These are phyloP conservation scores for Hirtodrosophila alboralis DNA, from an alignment of 2,888 invertebrate species.

Conservation along the genomic window DNA sequence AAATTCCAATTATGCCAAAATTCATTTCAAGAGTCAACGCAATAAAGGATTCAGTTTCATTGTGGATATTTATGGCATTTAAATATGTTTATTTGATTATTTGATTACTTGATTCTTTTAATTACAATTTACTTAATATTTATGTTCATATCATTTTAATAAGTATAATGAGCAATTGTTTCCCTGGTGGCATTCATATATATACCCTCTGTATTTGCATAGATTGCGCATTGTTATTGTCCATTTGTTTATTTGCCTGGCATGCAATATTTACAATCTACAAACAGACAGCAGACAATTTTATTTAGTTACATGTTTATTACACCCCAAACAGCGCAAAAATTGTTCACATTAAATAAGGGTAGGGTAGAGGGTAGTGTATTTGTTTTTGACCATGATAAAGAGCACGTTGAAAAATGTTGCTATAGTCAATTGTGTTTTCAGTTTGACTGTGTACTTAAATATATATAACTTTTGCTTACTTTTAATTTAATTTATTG, in stretches of 20 bases:
- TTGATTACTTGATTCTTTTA: slow-evolving; percentile 22
- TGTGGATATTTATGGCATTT: slow-evolving; percentile 83
- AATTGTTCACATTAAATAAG: too few relatives aligned
- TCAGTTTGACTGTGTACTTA: too few relatives aligned
- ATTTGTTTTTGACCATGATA: slow-evolving; percentile 2
- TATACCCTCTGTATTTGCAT: slow-evolving; percentile 16
- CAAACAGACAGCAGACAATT: slow-evolving; percentile 27
- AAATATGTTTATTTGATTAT: too few relatives aligned
- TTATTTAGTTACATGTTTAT: slow-evolving; percentile 34
- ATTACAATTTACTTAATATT: slow-evolving; percentile 39
- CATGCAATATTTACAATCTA: slow-evolving; percentile 41
- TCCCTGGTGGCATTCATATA: slow-evolving; percentile 1
- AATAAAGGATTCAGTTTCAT: slow-evolving; percentile 84
- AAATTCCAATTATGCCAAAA: slow-evolving; percentile 72
- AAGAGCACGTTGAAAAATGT: too few relatives aligned
- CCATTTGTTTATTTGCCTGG: slow-evolving; percentile 39
- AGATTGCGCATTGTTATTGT: slow-evolving; percentile 20
- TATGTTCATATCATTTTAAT: slow-evolving; percentile 37
- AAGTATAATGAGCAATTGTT: slow-evolving; percentile 30
- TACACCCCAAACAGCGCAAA: slow-evolving; percentile 24
- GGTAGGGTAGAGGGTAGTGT: too few relatives aligned
- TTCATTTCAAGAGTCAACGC: slow-evolving; percentile 84
- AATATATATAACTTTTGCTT: too few relatives aligned
- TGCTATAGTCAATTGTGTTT: slow-evolving; percentile 1
- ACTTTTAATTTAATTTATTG: too few relatives aligned